A percentile compares a stretch with the other conserved stretches of the same genome.
phyloP scores from a whole-genome alignment of 1,140 invertebrate genomes.

The Caerostris extrusa region DNA sequence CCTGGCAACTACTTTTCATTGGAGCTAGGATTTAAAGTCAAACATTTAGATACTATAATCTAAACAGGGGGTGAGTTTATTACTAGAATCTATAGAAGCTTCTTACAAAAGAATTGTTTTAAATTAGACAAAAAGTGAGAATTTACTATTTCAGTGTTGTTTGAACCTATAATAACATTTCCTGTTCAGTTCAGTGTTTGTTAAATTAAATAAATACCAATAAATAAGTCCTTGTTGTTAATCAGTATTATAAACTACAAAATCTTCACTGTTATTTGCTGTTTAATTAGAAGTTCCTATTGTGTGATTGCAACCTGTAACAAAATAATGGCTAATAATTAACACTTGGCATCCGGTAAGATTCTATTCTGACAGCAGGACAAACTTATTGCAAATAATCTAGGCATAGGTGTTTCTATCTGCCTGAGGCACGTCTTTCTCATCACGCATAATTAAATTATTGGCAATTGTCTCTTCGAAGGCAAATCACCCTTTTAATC shows the following conservation, averaged over 20 bases:
- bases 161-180: background rate
- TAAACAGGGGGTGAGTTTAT: background rate
- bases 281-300: conserved; percentile 8
- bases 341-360: background rate
- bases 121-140: background rate
- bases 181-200: background rate
- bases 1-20: too few species aligned
- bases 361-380: background rate
- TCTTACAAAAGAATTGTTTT: background rate
- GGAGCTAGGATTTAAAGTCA: too few species aligned
- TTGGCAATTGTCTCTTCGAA: background rate
- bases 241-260: background rate
- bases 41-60: background rate
- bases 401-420: background rate
- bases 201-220: background rate
- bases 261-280: conserved; percentile 1
- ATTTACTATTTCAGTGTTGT: background rate
- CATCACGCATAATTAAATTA: conserved; percentile 37
- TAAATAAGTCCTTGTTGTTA: background rate
- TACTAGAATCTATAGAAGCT: background rate
- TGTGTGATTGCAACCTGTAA: background rate
- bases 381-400: background rate
- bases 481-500: background rate
- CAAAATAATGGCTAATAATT: conserved; percentile 29
- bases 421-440: background rate